A percentile compares a stretch with the other conserved stretches of the same genome.
Conservation (phyloP, 2,113 vertebrate species). For the Vireo altiloquus region DNA sequence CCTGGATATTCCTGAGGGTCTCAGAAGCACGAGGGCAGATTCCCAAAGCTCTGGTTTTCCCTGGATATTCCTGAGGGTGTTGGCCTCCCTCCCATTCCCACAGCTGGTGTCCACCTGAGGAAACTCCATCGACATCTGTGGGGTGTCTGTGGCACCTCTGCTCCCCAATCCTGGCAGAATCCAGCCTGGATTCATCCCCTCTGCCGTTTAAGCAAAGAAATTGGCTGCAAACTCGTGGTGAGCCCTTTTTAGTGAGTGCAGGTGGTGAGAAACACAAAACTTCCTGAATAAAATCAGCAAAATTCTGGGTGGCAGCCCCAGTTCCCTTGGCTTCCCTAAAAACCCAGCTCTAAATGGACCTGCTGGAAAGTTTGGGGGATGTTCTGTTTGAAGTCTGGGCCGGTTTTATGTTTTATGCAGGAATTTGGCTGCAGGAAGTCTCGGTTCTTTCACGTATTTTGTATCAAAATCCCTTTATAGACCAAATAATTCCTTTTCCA, state of each 20-base stretch:
- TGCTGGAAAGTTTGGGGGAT: not conserved
- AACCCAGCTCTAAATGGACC: not conserved
- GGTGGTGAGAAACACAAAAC: not conserved
- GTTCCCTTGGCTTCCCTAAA: not conserved
- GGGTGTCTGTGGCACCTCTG: not conserved
- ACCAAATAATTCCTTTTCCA: not conserved
- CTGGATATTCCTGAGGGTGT: not conserved
- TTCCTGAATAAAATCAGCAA: not conserved
- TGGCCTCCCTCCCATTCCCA: not conserved
- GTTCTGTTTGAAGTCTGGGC: constrained; percentile 9
- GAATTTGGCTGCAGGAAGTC: constrained; percentile 39
- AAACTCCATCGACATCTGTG: not conserved
- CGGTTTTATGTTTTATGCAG: constrained; percentile 14
- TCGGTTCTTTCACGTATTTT: not conserved
- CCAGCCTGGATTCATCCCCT: not conserved
- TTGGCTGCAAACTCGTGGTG: not conserved
- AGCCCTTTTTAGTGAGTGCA: not conserved
- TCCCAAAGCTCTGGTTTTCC: not conserved
- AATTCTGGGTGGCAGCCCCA: not conserved
- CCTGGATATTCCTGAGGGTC: not conserved
- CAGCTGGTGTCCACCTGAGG: not conserved
- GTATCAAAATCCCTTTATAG: constrained; percentile 23
- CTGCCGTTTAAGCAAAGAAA: not conserved
- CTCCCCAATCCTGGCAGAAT: not conserved
- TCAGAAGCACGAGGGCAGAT: not conserved